Conservation (phyloP, 2,888 invertebrate genomes). For the Eristalinus aeneus region DNA sequence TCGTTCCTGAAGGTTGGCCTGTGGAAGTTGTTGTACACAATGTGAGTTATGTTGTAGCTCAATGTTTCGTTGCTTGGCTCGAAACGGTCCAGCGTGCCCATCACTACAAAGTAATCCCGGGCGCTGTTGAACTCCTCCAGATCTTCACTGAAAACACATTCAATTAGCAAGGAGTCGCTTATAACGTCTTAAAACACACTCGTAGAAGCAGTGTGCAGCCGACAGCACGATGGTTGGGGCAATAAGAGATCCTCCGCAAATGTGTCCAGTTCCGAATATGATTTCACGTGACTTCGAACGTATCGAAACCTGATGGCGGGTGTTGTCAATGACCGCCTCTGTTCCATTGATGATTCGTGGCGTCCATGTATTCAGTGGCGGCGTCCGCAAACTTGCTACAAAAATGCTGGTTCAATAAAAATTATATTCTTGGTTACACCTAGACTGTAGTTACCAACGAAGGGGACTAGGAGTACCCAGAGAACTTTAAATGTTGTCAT, state of each 20-base stretch:
- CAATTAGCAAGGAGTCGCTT: background rate
- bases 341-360: slow-evolving; percentile 76
- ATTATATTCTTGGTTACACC: background rate
- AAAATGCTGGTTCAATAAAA: background rate
- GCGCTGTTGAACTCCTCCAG: slow-evolving; percentile 40
- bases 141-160: slow-evolving; percentile 2
- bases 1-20: slow-evolving; percentile 75
- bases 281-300: slow-evolving; percentile 73
- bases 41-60: slow-evolving; percentile 73
- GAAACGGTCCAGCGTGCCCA: slow-evolving; percentile 78
- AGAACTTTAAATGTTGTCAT: slow-evolving; percentile 4
- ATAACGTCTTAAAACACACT: slow-evolving; percentile 73
- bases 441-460: background rate
- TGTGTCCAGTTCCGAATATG: slow-evolving; percentile 77
- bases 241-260: slow-evolving; percentile 77
- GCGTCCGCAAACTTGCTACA: background rate
- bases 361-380: background rate
- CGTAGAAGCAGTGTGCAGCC: slow-evolving; percentile 78
- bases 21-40: slow-evolving; percentile 72
- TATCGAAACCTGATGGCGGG: slow-evolving; percentile 77
- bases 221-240: slow-evolving; percentile 74
- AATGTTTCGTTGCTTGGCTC: slow-evolving; percentile 73
- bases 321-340: slow-evolving; percentile 72
- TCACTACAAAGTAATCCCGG: slow-evolving; percentile 74
- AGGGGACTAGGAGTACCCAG: slow-evolving; percentile 1